Evolutionary conservation across 1,140 invertebrate species (phyloP).

Genomic region (Drosophila quadrilineata): DNA sequence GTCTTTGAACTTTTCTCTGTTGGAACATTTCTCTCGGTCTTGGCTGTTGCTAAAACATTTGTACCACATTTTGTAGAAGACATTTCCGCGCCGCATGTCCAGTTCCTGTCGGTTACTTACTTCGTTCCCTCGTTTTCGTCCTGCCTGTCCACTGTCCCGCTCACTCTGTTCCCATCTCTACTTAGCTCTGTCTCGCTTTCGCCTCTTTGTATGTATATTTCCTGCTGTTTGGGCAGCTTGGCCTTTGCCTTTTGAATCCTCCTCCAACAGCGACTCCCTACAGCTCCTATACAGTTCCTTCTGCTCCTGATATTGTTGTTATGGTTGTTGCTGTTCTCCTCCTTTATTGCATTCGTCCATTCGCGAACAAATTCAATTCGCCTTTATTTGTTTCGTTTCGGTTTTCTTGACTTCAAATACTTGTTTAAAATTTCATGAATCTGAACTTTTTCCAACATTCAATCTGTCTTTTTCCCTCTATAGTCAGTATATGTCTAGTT

Average conservation of each 20-base stretch:
- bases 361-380: slow-evolving; percentile 26
- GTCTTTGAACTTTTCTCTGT: slow-evolving; percentile 77
- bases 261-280: too few relatives aligned
- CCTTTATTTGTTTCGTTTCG: slow-evolving; percentile 28
- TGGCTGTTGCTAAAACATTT: slow-evolving; percentile 66
- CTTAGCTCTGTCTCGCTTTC: neutral
- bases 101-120: slow-evolving; percentile 52
- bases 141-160: slow-evolving; percentile 30
- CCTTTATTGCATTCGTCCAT: too few relatives aligned
- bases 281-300: slow-evolving; percentile 13
- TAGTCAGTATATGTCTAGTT: neutral
- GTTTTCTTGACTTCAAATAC: slow-evolving; percentile 4
- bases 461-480: neutral
- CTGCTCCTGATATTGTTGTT: neutral
- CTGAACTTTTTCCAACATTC: neutral
- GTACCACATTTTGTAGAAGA: slow-evolving; percentile 65
- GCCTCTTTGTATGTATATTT: too few relatives aligned
- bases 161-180: too few relatives aligned
- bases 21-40: slow-evolving; percentile 67
- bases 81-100: slow-evolving; percentile 76
- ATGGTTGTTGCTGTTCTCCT: too few relatives aligned
- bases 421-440: slow-evolving; percentile 26
- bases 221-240: too few relatives aligned
- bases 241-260: too few relatives aligned
- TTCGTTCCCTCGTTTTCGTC: slow-evolving; percentile 58